Evolutionary conservation across 2,888 invertebrate species (phyloP).

Genomic region (Dasypolia templi): DNA sequence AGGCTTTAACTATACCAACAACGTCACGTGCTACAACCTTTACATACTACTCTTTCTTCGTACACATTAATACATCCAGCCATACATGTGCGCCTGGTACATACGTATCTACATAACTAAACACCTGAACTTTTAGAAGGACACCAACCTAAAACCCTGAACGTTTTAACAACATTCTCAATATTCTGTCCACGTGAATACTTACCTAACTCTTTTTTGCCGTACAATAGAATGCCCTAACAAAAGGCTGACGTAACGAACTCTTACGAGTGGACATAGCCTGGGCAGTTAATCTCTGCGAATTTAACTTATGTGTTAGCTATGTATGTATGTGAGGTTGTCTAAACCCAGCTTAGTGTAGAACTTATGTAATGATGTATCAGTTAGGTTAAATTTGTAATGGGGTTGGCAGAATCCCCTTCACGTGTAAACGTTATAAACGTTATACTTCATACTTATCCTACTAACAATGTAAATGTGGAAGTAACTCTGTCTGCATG

Average conservation of each 20-base stretch:
- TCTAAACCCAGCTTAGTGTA: conserved; percentile 13
- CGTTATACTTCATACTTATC: background rate
- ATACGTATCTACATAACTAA: too few relatives aligned
- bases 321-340: background rate
- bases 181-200: conserved; percentile 24
- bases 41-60: background rate
- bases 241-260: conserved; percentile 58
- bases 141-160: conserved; percentile 1
- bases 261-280: conserved; percentile 60
- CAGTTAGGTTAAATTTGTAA: background rate
- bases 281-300: conserved; percentile 36
- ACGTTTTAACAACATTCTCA: conserved; percentile 7
- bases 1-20: background rate
- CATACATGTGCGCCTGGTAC: background rate
- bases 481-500: background rate
- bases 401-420: background rate
- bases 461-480: too few relatives aligned
- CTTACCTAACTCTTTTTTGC: conserved; percentile 50
- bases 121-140: conserved; percentile 7
- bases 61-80: background rate
- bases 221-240: conserved; percentile 38
- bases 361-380: background rate
- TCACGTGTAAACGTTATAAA: background rate
- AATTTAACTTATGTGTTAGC: conserved; percentile 34
- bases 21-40: too few relatives aligned